phyloP scores from a whole-genome alignment of 2,888 invertebrate species.

The Drosophila algonquin region DNA sequence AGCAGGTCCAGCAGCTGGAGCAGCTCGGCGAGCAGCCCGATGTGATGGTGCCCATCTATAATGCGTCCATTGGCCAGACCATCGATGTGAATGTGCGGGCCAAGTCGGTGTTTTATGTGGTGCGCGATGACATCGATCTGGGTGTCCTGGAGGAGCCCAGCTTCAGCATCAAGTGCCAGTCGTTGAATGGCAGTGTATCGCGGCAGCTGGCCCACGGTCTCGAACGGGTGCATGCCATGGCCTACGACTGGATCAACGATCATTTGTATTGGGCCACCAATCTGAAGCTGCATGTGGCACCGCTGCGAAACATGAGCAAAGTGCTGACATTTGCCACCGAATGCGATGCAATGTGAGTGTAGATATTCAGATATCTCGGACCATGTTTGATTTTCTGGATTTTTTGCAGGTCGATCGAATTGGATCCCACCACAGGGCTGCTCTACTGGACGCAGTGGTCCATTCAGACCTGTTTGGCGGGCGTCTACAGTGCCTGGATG shows the following conservation, averaged over 20 bases:
- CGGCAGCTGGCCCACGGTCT: conserved; percentile 85
- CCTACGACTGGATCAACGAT: conserved; percentile 92
- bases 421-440: conserved; percentile 88
- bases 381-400: neutral
- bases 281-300: conserved; percentile 88
- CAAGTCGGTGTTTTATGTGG: conserved; percentile 87
- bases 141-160: conserved; percentile 65
- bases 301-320: conserved; percentile 86
- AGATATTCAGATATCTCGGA: neutral
- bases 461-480: conserved; percentile 84
- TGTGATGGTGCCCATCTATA: conserved; percentile 89
- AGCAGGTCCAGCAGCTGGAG: conserved; percentile 71
- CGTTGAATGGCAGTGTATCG: conserved; percentile 85
- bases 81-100: conserved; percentile 88
- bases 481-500: conserved; percentile 89
- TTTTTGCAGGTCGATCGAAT: conserved; percentile 86
- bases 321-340: conserved; percentile 86
- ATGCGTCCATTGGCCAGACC: conserved; percentile 85
- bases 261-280: conserved; percentile 93
- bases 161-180: conserved; percentile 88
- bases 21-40: conserved; percentile 81
- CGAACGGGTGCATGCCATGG: conserved; percentile 88
- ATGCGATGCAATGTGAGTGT: conserved; percentile 85
- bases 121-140: conserved; percentile 15
- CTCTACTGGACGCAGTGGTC: conserved; percentile 92